Evolutionary conservation across 1,140 invertebrate species (phyloP).

Genomic region (Drosophila nigrodunni): DNA sequence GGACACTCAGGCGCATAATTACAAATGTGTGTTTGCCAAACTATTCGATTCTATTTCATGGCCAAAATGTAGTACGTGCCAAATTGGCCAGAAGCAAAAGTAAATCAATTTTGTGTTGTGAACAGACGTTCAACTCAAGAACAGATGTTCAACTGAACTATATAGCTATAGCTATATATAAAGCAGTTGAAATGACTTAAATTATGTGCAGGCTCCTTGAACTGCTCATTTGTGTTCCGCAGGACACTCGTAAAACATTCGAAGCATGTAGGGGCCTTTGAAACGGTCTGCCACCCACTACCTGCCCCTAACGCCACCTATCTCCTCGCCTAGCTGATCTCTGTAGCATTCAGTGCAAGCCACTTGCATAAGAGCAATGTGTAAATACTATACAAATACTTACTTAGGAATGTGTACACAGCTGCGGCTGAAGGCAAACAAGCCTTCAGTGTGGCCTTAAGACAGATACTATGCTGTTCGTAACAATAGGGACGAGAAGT

Average conservation of each 20-base stretch:
- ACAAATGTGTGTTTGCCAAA: constrained; percentile 56
- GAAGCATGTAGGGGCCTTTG: not conserved
- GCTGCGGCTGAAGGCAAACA: constrained; percentile 10
- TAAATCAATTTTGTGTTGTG: constrained; percentile 68
- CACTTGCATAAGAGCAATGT: constrained; percentile 19
- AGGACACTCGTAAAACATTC: constrained; percentile 31
- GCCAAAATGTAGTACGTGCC: constrained; percentile 61
- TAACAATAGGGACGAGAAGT: not conserved
- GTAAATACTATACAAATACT: constrained; percentile 36
- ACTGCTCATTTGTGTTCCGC: constrained; percentile 37
- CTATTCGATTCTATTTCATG: constrained; percentile 46
- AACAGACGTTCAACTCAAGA: constrained; percentile 28
- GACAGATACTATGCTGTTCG: constrained; percentile 12
- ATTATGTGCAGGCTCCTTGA: constrained; percentile 25
- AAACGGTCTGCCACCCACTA: too few relatives aligned
- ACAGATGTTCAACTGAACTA: constrained; percentile 13
- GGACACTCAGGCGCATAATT: constrained; percentile 67
- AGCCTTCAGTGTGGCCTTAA: constrained; percentile 12
- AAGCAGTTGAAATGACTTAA: constrained; percentile 24
- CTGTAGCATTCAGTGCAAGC: constrained; percentile 19
- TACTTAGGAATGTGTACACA: constrained; percentile 16
- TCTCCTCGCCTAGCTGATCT: not conserved
- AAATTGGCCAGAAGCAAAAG: constrained; percentile 66
- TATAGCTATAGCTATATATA: too few relatives aligned
- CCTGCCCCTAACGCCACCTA: not conserved